Base-by-base conservation (phyloP, 2,888 invertebrate species). In the Monochamus alternatus region DNA sequence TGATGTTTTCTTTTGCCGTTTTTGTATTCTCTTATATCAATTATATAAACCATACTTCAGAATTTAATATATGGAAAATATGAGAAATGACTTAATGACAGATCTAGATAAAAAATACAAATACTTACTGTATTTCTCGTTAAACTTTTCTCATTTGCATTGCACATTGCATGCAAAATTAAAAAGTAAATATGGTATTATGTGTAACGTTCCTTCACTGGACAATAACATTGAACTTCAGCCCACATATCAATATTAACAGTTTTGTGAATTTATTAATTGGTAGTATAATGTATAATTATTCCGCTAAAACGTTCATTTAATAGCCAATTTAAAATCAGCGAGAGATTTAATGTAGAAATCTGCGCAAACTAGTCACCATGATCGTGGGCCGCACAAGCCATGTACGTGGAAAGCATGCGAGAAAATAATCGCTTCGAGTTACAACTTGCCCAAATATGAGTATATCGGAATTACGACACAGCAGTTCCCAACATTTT, bases 331-430 rank as follows among this genome's bases (percentile, higher is more conserved):
- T 12, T 67, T 51, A 47, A 30, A 31, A 55, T 55, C 10, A 47
- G n/a, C 55, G 5, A 47, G 47, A 5, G 12, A 47, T 47, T 47
- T 47, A 12, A 44, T 68, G 31, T 58, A 22, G 44, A 38, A 58
- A 22, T 58, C 68, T 52, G 32, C 43, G 22, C 14, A 58, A 68
- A 68, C 68, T 43, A 55, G 68, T 55, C 32, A n/a, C 22, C 8
- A 44, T 7, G 3, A 1, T 58, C 44, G 68, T 68, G 58, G 68
- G 68, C 22, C 5, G 38, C 12, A 22, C 68, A 30, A 59, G 52
- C 66, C 66, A 32, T 66, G 22, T 66, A 66, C 52, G 47, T 47
- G 52, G 52, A 62, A 31, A 32, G 12, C 31, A 52, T 38, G 32
- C 47, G n/a, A 63, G 43, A 4, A 64, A 43, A 44, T 44, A 64